These are phyloP conservation scores for Trematomus bernacchii DNA, from an alignment of 2,797 vertebrate species.

Conservation along the genomic window DNA sequence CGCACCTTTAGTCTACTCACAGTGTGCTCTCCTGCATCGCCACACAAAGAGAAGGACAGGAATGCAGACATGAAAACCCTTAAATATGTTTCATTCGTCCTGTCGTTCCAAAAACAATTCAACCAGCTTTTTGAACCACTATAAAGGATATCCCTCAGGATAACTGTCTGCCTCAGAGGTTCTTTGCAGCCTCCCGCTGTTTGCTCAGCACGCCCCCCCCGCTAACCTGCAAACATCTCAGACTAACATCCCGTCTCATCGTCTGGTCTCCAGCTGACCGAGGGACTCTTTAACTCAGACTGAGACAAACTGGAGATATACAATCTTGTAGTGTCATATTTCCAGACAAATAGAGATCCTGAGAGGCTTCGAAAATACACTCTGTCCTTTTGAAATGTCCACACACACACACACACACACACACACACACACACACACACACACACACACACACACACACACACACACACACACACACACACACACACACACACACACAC, in stretches of 20 bases:
- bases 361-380: too few relatives aligned
- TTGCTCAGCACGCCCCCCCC: conserved; percentile 42
- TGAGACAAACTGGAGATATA: conserved; percentile 14
- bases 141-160: too few relatives aligned
- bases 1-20: not conserved
- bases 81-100: not conserved
- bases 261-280: conserved; percentile 46
- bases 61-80: not conserved
- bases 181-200: conserved; percentile 23
- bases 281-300: conserved; percentile 16
- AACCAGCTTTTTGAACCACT: not conserved
- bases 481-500: conserved; percentile 22
- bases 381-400: too few relatives aligned
- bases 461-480: conserved; percentile 12
- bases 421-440: too few relatives aligned
- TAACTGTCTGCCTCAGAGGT: conserved; percentile 15
- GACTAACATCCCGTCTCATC: conserved; percentile 38
- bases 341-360: too few relatives aligned
- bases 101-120: not conserved
- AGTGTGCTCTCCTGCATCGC: not conserved
- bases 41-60: not conserved
- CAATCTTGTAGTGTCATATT: too few relatives aligned
- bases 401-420: too few relatives aligned
- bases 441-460: too few relatives aligned
- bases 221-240: conserved; percentile 36